Percentiles rank a stretch among this genome's conserved stretches.
Evolutionary conservation across 2,888 invertebrate species (phyloP).

Genomic region (Andrena camellia): DNA sequence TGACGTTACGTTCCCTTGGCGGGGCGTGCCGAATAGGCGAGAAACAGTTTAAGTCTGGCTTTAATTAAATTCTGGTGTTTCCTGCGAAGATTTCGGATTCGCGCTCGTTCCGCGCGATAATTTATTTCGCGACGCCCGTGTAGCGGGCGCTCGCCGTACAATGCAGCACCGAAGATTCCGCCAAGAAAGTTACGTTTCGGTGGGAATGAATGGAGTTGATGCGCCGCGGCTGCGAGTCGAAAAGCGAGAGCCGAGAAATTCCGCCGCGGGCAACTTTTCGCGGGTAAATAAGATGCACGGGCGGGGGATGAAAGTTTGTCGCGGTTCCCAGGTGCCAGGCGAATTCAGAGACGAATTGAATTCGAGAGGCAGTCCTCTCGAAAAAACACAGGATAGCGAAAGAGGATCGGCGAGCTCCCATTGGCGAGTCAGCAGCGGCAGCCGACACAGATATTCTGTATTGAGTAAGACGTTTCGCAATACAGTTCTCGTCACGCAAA

Average conservation of each 20-base stretch:
- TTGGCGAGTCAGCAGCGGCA: not conserved
- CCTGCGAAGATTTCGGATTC: conserved; percentile 53
- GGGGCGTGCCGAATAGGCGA: conserved; percentile 5
- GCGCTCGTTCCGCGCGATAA: conserved; percentile 36
- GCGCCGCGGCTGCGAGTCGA: conserved; percentile 22
- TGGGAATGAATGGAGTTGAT: conserved; percentile 44
- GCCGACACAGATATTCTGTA: not conserved
- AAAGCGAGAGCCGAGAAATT: conserved; percentile 14
- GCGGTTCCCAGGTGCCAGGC: not conserved
- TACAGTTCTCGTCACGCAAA: not conserved
- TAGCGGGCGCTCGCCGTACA: conserved; percentile 7
- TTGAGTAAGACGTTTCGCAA: conserved; percentile 4
- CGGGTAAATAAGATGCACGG: conserved; percentile 33
- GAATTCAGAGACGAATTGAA: not conserved
- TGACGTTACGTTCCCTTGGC: not conserved
- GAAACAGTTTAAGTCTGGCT: conserved; percentile 32
- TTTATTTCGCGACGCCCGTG: conserved; percentile 33
- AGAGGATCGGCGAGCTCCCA: not conserved
- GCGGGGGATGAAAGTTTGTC: conserved; percentile 14
- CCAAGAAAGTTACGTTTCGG: conserved; percentile 51
- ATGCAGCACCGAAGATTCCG: conserved; percentile 42
- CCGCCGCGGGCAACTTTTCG: conserved; percentile 30
- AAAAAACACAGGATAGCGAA: not conserved
- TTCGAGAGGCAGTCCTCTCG: not conserved
- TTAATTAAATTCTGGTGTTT: conserved; percentile 61